Evolutionary conservation across 2,888 invertebrate species (phyloP).

Genomic region (Sympetrum striolatum): DNA sequence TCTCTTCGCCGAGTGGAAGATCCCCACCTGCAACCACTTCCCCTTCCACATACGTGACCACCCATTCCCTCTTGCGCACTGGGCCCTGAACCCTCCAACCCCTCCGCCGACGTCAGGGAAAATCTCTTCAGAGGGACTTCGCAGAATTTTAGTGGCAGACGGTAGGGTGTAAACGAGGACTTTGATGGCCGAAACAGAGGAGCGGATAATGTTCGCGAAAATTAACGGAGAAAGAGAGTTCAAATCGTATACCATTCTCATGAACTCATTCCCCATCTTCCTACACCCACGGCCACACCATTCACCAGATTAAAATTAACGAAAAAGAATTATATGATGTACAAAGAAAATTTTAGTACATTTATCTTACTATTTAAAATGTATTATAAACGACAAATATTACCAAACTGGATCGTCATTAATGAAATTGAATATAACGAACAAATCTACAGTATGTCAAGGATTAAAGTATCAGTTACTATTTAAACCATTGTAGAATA

Average conservation of each 20-base stretch:
- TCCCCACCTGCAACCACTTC: background rate
- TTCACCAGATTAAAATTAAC: no score
- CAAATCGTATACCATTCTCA: background rate
- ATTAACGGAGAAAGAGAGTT: background rate
- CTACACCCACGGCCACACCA: background rate
- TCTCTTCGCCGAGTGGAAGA: background rate
- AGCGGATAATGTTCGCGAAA: background rate
- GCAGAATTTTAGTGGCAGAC: background rate
- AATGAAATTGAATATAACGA: no score
- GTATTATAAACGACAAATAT: no score
- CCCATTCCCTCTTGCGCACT: background rate
- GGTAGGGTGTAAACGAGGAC: background rate
- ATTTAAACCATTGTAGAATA: no score
- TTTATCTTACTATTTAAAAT: no score
- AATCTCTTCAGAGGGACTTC: background rate
- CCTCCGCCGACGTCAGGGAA: background rate
- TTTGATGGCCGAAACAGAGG: background rate
- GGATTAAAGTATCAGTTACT: no score
- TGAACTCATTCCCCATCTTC: background rate
- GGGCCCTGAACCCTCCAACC: background rate
- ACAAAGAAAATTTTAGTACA: no score
- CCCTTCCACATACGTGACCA: background rate
- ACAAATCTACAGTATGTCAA: no score
- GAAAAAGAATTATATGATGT: no score
- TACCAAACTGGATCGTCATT: no score